Percentiles rank a stretch among this genome's conserved stretches.
These are phyloP conservation scores for Noctua fimbriata DNA, from an alignment of 2,888 invertebrate species.

Conservation along the genomic window DNA sequence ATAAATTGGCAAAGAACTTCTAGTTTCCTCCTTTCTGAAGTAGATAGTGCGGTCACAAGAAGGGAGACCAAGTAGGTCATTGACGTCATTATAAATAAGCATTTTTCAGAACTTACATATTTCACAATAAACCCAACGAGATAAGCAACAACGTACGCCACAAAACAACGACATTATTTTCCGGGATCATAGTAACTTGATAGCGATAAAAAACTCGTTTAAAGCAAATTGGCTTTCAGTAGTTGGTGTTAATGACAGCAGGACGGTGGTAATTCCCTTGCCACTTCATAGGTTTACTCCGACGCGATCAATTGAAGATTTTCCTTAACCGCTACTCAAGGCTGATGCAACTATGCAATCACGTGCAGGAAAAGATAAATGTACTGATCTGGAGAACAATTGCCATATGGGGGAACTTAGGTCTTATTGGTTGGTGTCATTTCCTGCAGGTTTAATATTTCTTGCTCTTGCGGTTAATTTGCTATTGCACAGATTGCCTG, in stretches of 20 bases:
- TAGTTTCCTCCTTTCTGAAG: neutral
- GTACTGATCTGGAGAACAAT: slow-evolving; percentile 40
- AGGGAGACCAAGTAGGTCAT: neutral
- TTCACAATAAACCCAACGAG: slow-evolving; percentile 16
- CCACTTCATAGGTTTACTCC: slow-evolving; percentile 40
- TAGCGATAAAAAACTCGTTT: slow-evolving; percentile 14
- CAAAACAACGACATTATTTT: slow-evolving; percentile 7
- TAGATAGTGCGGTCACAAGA: neutral
- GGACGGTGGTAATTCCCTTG: slow-evolving; percentile 44
- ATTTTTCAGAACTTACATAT: neutral
- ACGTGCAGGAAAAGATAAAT: slow-evolving; percentile 56
- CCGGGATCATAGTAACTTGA: slow-evolving; percentile 20
- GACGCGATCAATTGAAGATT: slow-evolving; percentile 63
- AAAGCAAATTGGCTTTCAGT: slow-evolving; percentile 6
- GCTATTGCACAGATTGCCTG: neutral
- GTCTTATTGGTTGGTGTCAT: slow-evolving; percentile 13
- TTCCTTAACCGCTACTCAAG: slow-evolving; percentile 69
- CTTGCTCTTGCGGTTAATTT: neutral
- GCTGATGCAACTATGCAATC: slow-evolving; percentile 56
- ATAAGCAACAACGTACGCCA: slow-evolving; percentile 11
- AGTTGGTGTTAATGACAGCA: slow-evolving; percentile 10
- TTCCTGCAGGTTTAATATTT: slow-evolving; percentile 10
- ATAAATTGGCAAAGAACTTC: neutral
- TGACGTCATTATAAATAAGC: neutral
- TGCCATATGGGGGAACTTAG: slow-evolving; percentile 19